Conservation (phyloP, 2,113 vertebrate genomes). For the Pagrus major region DNA sequence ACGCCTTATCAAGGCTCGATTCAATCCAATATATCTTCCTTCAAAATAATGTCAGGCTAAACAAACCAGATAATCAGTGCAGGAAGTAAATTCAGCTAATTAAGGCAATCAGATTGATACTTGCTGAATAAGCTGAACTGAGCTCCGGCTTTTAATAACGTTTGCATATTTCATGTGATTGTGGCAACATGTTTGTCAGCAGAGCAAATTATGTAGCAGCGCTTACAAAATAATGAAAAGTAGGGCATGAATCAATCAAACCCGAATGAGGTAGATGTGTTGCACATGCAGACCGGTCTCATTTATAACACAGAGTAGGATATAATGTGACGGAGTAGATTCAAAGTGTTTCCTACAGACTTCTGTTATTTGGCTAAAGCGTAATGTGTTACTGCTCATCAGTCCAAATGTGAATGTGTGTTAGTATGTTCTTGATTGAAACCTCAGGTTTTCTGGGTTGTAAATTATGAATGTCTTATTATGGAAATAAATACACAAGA, state of each 20-base stretch:
- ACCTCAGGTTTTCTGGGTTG: background rate
- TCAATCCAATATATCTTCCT: background rate
- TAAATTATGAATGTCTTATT: background rate
- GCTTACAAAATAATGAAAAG: conserved; percentile 21
- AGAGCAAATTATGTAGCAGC: conserved; percentile 27
- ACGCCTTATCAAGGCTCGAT: conserved; percentile 3
- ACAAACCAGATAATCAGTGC: conserved; percentile 17
- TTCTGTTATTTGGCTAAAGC: background rate
- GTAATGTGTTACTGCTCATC: background rate
- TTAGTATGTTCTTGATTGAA: background rate
- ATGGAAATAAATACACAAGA: background rate
- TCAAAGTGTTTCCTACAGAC: background rate
- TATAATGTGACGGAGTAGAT: background rate
- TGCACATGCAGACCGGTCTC: background rate
- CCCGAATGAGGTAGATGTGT: background rate
- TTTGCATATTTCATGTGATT: conserved; percentile 54
- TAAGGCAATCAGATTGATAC: conserved; percentile 13
- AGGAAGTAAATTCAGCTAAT: conserved; percentile 27
- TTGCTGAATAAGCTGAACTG: conserved; percentile 29
- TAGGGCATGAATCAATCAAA: conserved; percentile 8
- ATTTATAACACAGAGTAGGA: background rate
- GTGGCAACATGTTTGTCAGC: conserved; percentile 27
- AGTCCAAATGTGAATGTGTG: background rate
- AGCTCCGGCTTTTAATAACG: conserved; percentile 13
- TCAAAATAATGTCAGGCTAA: conserved; percentile 12